Conservation (phyloP, 2,113 vertebrate genomes). For the Odobenus rosmarus region DNA sequence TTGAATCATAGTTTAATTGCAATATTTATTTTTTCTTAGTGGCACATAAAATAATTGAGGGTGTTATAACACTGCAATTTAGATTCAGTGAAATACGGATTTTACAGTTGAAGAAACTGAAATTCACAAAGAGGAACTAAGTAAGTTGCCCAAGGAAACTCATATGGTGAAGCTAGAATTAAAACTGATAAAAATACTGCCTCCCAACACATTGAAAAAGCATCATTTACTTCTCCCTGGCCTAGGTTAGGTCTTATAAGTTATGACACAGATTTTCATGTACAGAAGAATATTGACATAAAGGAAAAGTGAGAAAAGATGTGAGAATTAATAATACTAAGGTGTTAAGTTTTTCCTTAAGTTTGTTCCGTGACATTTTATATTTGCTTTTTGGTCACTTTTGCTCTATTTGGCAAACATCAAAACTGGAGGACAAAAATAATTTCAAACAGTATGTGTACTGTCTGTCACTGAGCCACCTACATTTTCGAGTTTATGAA, state of each 20-base stretch:
- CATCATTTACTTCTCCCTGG: neutral
- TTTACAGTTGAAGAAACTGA: conserved; percentile 51
- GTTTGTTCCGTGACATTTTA: conserved; percentile 27
- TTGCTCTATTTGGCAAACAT: neutral
- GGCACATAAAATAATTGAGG: conserved; percentile 21
- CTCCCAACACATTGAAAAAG: neutral
- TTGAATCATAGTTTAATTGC: neutral
- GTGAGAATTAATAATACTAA: neutral
- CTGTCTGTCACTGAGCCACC: neutral
- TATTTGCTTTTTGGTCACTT: conserved; percentile 26
- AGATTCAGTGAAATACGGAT: neutral
- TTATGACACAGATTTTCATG: neutral
- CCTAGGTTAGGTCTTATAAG: neutral
- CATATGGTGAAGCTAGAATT: conserved; percentile 13
- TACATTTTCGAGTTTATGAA: neutral
- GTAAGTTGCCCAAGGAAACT: conserved; percentile 38
- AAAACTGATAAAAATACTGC: conserved; percentile 44
- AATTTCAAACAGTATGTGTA: neutral
- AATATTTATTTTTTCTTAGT: conserved; percentile 40
- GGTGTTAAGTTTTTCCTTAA: neutral
- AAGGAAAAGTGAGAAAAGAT: conserved; percentile 43
- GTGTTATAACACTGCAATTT: conserved; percentile 4
- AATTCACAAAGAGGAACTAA: conserved; percentile 53
- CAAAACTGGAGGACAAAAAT: conserved; percentile 26
- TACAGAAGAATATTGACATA: conserved; percentile 12